Evolutionary conservation across 2,888 invertebrate species (phyloP), one percentile per base, ranked within the genome.

Genomic region (Scotopteryx bipunctaria): DNA sequence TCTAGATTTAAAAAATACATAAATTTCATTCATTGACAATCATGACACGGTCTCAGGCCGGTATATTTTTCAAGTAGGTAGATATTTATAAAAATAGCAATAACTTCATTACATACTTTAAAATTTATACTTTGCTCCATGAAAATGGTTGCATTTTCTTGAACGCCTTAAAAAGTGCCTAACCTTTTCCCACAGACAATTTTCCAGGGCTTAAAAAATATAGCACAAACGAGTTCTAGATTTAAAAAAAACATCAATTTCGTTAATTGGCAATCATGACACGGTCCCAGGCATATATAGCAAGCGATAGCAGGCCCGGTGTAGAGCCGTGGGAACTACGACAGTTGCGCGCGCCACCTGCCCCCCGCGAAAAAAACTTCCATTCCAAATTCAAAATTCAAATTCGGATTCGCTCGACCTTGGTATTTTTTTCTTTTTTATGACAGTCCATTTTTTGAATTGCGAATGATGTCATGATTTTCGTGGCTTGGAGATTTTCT

Each of bases 341-440:
- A 86, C 88, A 88, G 87, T 88, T 87, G 87, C 74, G 69, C 80
- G 71, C 69, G 69, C 81, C 86, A 83, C 86, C 86, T 86, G 85
- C 81, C 80, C 77, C 71, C 69, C 66, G 73, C 75, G 77, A 74
- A 86, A 86, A 85, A 86, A 83, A 83, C 74, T 66, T 67, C 66
- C 71, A 78, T 81, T 79, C 81, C 73, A 78, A 84, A 83, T 79
- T 81, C 73, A 78, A 84, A 83, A 83, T 85, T 82, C 77, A 81
- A 85, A 84, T 86, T 85, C 71, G 73, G 82, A 81, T 78, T 81
- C 71, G 71, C 73, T 71, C 78, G 88, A 87, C 87, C 88, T 87
- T 86, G 82, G 64, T 73, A 62, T 66, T 72, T 64, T 66, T 72
- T 64, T 52, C 38, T 49, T 57, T 62, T 65, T 66, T 61, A 49